These are phyloP conservation scores for Eupithecia vulgata DNA, from an alignment of 2,888 invertebrate genomes.

Conservation along the genomic window DNA sequence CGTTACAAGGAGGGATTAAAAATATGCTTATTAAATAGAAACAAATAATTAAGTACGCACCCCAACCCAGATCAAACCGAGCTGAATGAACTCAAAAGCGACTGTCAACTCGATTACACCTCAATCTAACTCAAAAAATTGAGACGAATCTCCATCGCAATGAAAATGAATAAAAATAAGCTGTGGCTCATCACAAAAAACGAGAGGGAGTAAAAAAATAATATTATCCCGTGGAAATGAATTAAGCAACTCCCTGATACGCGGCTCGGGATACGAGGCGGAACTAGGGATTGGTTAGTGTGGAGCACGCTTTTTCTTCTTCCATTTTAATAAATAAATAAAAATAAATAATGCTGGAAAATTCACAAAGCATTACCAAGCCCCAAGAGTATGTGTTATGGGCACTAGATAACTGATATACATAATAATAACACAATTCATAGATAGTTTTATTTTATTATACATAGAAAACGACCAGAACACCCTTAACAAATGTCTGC, in stretches of 20 bases:
- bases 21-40: slow-evolving; percentile 19
- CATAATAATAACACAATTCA: no score
- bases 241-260: slow-evolving; percentile 82
- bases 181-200: slow-evolving; percentile 75
- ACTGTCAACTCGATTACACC: slow-evolving; percentile 72
- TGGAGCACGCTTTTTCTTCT: no score
- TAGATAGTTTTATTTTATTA: no score
- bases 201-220: slow-evolving; percentile 82
- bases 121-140: slow-evolving; percentile 69
- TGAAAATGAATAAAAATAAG: slow-evolving; percentile 84
- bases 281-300: slow-evolving; percentile 29
- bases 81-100: slow-evolving; percentile 48
- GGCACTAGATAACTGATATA: no score
- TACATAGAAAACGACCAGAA: no score
- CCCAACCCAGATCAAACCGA: slow-evolving; percentile 37
- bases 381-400: no score
- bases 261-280: slow-evolving; percentile 58
- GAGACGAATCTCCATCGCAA: slow-evolving; percentile 76
- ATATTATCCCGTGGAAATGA: slow-evolving; percentile 84
- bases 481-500: no score
- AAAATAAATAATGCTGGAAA: no score
- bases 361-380: no score
- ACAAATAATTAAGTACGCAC: slow-evolving; percentile 38
- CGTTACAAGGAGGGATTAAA: neutral
- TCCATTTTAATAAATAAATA: no score